Evolutionary conservation across 2,888 invertebrate species (phyloP).

Genomic region (Athalia circularis): DNA sequence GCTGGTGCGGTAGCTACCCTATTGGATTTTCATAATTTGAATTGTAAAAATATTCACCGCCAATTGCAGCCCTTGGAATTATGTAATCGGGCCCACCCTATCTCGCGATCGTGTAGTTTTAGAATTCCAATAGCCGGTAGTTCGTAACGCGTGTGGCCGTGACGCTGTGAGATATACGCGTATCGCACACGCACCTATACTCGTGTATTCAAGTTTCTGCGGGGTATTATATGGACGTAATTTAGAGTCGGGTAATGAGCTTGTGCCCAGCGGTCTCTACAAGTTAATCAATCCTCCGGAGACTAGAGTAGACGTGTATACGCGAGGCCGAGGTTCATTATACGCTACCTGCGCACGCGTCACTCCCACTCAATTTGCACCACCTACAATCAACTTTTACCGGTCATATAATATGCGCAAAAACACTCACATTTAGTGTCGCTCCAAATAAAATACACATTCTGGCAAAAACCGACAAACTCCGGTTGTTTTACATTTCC

Average conservation of each 20-base stretch:
- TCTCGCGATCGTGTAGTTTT: background rate
- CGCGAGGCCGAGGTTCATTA: conserved; percentile 61
- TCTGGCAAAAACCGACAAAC: conserved; percentile 4
- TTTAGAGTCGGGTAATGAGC: conserved; percentile 60
- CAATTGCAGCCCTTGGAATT: conserved; percentile 62
- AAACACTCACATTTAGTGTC: background rate
- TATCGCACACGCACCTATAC: background rate
- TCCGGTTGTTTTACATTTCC: conserved; percentile 1
- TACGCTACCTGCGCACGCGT: conserved; percentile 54
- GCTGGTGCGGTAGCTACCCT: conserved; percentile 31
- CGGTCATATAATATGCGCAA: conserved; percentile 6
- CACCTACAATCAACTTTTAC: conserved; percentile 34
- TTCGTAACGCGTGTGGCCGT: too few relatives aligned
- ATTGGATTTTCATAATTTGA: conserved; percentile 71
- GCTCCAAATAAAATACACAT: conserved; percentile 26
- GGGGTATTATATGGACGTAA: conserved; percentile 27
- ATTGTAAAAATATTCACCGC: conserved; percentile 71
- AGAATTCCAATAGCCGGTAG: conserved; percentile 14
- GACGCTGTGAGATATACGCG: too few relatives aligned
- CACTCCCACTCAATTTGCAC: conserved; percentile 21
- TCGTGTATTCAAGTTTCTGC: background rate
- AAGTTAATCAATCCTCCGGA: conserved; percentile 66
- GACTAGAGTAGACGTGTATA: conserved; percentile 51
- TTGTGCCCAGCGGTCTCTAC: conserved; percentile 63
- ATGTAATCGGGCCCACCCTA: conserved; percentile 44